Base-by-base conservation (phyloP, 2,888 invertebrate species). In the Callyntrura sp. region DNA sequence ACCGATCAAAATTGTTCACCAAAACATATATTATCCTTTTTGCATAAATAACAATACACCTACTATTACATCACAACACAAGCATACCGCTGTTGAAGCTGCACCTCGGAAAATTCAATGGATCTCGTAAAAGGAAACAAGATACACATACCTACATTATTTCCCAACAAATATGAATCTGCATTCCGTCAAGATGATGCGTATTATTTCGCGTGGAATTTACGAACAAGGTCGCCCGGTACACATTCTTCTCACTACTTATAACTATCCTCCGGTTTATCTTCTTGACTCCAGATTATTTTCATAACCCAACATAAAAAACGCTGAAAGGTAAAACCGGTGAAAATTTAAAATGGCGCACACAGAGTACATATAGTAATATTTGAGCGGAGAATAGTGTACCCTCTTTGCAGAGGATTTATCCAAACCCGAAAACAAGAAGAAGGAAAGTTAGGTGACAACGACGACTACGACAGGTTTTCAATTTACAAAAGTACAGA, bases 1-100 rank as follows among this genome's bases (percentile, higher is more conserved):
- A 78, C 76, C 51, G 85, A 78, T 85, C 85, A 78, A 85, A 82
- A 62, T 60, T 62, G 45, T 73, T 78, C 28, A n/a, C 78, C 35
- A 14, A 11, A n/a, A 45, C 6, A 70, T 45, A 70, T 70, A 62
- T 62, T 62, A 62, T 45, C 48, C 9, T 8, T 25, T 78, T 17
- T 51, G 78, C 51, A 78, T 78, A 78, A 81, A 87, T 87, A 87
- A 87, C 81, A 17, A 43, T 20, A 55, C 62, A 65, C 57, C 62
- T 23, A 57, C 60, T 23, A 85, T 1, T 6, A 17, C 55, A 35
- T 28, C 20, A 83, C 55, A 51, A 23, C 23, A n/a, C 11, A 3
- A 5, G 5, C 23, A 48, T 11, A 23, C 9, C 35, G 35, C 35
- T 35, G 3, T 35, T 35, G 35, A 2, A 25, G 23, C 11, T 28